Base-by-base conservation (phyloP, 1,140 invertebrate genomes). In the Ditylenchus dipsaci region DNA sequence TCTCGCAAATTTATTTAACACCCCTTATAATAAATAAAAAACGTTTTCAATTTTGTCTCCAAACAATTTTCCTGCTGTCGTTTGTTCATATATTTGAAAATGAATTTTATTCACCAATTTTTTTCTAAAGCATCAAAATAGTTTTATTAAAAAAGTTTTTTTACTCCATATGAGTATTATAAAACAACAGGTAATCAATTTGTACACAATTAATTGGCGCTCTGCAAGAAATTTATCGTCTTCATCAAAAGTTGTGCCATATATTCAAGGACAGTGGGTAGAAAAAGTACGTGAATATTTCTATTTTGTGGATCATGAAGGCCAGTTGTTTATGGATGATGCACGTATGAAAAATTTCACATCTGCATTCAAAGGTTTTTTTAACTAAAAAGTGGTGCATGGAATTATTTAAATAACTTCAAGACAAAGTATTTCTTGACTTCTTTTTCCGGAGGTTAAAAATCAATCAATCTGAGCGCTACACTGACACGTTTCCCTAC, bases 251-350 rank as follows among this genome's bases (percentile, higher is more conserved):
- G n/a, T 26, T 5, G 49, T 59, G 11, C 29, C 27, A 56, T 72
- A 72, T 47, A 47, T 29, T 13, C 70, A 72, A 74, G 70, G 70
- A 27, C 69, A 75, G 49, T 65, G 42, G 29, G 42, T 73, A 19
- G 42, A 49, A 19, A 65, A 65, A 19, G 30, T 65, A 8, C 59
- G 94, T 69, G 93, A 97, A 88, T 97, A 97, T 86, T 97, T 97
- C 86, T 97, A 97, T 85, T 97, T 88, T 79, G 91, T 97, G 68
- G 93, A 97, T 86, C 94, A 97, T 85, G 91, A 96, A 86, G 94
- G 94, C 85, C 84, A 96, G 92, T 86, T 97, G 33, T 97, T 95
- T 86, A 85, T 97, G 82, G 93, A 97, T 87, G 93, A 97, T 86
- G 87, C 91, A 30, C 89, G 88, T 83, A 95, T 96, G 87, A 97